phyloP scores from a whole-genome alignment of 2,888 invertebrate species.

The Oxyteleia sp. region DNA sequence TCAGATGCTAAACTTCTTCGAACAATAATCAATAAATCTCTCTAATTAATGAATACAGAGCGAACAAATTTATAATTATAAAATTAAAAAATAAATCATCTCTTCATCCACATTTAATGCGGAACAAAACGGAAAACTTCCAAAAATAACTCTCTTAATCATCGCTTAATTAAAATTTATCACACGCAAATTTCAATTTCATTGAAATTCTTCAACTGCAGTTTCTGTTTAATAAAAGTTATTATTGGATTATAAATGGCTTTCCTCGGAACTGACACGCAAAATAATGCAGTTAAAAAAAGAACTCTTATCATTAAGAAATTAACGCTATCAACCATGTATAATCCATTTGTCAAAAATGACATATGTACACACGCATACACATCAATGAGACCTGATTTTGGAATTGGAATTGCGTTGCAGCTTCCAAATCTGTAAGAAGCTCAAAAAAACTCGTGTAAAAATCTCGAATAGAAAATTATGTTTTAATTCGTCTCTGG shows the following conservation, averaged over 20 bases:
- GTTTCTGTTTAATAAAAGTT: neutral
- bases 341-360: slow-evolving; percentile 11
- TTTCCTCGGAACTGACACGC: neutral
- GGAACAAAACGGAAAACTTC: neutral
- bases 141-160: slow-evolving; percentile 1
- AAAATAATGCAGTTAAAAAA: neutral
- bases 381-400: slow-evolving; percentile 24
- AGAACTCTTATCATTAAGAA: neutral
- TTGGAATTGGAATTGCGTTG: slow-evolving; percentile 14
- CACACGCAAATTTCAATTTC: slow-evolving; percentile 17
- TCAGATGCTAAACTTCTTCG: neutral
- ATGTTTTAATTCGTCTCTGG: slow-evolving; percentile 15
- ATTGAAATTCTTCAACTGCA: slow-evolving; percentile 2
- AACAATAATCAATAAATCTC: slow-evolving; percentile 2
- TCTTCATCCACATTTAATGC: neutral
- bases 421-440: slow-evolving; percentile 27
- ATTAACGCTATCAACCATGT: neutral
- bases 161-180: slow-evolving; percentile 9
- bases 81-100: slow-evolving; percentile 1
- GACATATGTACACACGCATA: slow-evolving; percentile 37
- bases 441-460: slow-evolving; percentile 31
- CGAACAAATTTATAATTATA: neutral
- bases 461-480: slow-evolving; percentile 46
- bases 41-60: neutral
- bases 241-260: neutral